Percentiles rank a stretch among this genome's conserved stretches.
Evolutionary conservation across 2,797 vertebrate species (phyloP).

Genomic region (Morus bassanus): DNA sequence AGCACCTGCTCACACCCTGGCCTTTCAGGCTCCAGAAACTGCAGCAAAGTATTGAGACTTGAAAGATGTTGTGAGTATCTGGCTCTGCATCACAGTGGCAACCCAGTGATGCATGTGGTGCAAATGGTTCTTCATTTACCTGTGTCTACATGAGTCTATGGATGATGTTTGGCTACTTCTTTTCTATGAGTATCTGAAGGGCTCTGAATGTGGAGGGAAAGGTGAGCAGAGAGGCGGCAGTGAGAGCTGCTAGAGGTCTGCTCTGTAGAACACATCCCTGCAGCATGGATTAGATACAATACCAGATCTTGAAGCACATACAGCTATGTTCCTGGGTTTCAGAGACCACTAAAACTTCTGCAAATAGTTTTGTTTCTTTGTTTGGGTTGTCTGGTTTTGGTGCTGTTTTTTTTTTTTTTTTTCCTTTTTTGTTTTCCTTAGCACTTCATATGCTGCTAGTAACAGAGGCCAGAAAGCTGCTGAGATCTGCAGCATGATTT

Average conservation of each 20-base stretch:
- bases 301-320: too few species aligned
- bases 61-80: fast-evolving
- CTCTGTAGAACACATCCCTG: background rate
- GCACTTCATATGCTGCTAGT: background rate
- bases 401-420: background rate
- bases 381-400: background rate
- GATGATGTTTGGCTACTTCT: background rate
- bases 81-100: background rate
- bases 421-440: background rate
- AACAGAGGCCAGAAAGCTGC: background rate
- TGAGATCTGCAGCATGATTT: background rate
- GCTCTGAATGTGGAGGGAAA: background rate
- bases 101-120: background rate
- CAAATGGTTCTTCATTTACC: background rate
- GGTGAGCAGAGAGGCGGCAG: background rate
- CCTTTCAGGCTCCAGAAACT: background rate
- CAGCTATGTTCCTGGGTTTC: background rate
- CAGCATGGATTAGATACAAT: fast-evolving
- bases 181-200: background rate
- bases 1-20: background rate
- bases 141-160: background rate
- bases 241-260: background rate
- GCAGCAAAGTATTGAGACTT: background rate
- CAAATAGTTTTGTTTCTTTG: background rate
- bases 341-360: background rate